Base-by-base conservation (phyloP, 1,140 invertebrate genomes). In the Leucophenga varia region DNA sequence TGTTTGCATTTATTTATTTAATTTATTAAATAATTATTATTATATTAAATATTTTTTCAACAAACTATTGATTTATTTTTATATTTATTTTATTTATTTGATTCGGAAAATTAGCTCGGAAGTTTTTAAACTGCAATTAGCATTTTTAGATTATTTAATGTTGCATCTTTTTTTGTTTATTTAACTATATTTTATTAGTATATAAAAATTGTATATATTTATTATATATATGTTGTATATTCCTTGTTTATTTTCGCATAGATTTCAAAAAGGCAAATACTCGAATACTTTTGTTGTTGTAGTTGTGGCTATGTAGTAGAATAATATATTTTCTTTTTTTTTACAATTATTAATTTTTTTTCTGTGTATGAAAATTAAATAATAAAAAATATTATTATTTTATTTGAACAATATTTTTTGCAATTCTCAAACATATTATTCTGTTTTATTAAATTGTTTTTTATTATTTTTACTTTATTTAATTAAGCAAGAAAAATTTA, bases 261-360 rank as follows among this genome's bases (percentile, higher is more conserved):
- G 16, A n/a, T 40, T 22, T 64, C 40, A 28, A 42, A 51, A 67
- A 67, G 64, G 64, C 64, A 68, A 67, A 67, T 69, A 58, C 7
- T 67, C 57, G 64, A 67, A 68, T 67, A 68, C 64, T 67, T 67
- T 67, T 64, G 64, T 68, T 68, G 49, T 59, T n/a, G n/a, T n/a
- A n/a, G n/a, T n/a, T n/a, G n/a, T n/a, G n/a, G n/a, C n/a, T n/a
- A n/a, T n/a, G n/a, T n/a, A n/a, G n/a, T n/a, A n/a, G n/a, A n/a
- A n/a, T n/a, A n/a, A n/a, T n/a, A n/a, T n/a, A n/a, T n/a, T n/a
- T n/a, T n/a, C n/a, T n/a, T n/a, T n/a, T n/a, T n/a, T n/a, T n/a
- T n/a, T n/a, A n/a, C n/a, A n/a, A n/a, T n/a, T n/a, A n/a, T n/a
- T n/a, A n/a, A n/a, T n/a, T n/a, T n/a, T n/a, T n/a, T n/a, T n/a